phyloP scores from a whole-genome alignment of 2,113 vertebrate genomes.

The Macaca mulatta region DNA sequence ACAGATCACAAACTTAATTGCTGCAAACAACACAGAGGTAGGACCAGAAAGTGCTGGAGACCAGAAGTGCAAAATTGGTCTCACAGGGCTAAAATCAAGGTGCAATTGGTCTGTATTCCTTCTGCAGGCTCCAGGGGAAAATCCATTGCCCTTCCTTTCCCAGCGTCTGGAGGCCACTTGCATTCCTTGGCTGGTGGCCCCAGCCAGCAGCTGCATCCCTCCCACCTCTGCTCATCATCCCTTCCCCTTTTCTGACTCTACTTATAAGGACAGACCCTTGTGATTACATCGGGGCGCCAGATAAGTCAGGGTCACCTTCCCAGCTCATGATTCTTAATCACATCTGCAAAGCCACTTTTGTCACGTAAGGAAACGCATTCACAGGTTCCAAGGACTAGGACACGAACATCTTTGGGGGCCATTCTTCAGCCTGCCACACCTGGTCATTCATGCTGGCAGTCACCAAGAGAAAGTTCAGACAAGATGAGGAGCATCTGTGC shows the following conservation, averaged over 20 bases:
- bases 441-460: background rate
- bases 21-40: background rate
- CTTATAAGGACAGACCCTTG: background rate
- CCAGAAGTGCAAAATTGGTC: background rate
- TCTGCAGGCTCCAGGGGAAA: background rate
- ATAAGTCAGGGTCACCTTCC: background rate
- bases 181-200: background rate
- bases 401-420: background rate
- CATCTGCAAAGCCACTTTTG: too few species aligned
- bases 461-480: background rate
- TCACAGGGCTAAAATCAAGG: background rate
- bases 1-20: background rate
- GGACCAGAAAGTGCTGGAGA: background rate
- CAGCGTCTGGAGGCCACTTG: accelerated
- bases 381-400: background rate
- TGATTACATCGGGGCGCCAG: background rate
- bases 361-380: background rate
- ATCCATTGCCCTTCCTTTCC: too few species aligned
- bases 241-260: background rate
- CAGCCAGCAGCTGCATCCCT: background rate
- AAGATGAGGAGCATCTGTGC: background rate
- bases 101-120: background rate
- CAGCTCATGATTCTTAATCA: background rate
- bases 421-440: too few species aligned
- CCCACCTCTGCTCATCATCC: too few species aligned